phyloP scores from a whole-genome alignment of 2,797 vertebrate species.

The Dryobates pubescens region DNA sequence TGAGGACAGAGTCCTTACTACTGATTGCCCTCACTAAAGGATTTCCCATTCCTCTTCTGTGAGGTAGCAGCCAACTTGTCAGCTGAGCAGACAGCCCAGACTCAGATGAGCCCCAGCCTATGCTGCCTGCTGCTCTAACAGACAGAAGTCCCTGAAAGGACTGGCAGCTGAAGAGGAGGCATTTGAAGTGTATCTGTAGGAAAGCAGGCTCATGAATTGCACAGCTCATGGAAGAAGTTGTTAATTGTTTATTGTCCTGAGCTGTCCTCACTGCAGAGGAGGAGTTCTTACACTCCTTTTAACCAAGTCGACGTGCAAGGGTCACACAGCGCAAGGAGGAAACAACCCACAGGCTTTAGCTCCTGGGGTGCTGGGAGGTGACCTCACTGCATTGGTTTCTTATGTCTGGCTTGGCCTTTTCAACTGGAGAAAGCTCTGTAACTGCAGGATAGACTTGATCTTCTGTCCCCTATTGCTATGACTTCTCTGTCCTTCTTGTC shows the following conservation, averaged over 20 bases:
- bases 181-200: background rate
- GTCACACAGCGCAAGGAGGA: slow-evolving; percentile 1
- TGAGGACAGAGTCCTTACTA: background rate
- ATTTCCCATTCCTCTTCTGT: background rate
- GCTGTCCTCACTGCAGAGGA: background rate
- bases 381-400: slow-evolving; percentile 8
- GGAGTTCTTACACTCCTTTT: slow-evolving; percentile 61
- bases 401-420: slow-evolving; percentile 22
- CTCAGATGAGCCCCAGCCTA: background rate
- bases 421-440: background rate
- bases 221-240: background rate
- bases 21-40: background rate
- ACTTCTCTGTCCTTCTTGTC: slow-evolving; percentile 12
- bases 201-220: background rate
- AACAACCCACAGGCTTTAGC: background rate
- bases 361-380: slow-evolving; percentile 7
- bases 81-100: background rate
- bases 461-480: background rate
- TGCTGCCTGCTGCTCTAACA: background rate
- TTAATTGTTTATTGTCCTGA: slow-evolving; percentile 33
- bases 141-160: background rate
- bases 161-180: slow-evolving; percentile 9
- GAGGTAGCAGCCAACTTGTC: background rate
- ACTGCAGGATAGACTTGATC: background rate
- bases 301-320: slow-evolving; percentile 55